Percentiles rank a stretch among this genome's conserved stretches.
phyloP scores from a whole-genome alignment of 2,113 vertebrate species.

The Calyptomena viridis region DNA sequence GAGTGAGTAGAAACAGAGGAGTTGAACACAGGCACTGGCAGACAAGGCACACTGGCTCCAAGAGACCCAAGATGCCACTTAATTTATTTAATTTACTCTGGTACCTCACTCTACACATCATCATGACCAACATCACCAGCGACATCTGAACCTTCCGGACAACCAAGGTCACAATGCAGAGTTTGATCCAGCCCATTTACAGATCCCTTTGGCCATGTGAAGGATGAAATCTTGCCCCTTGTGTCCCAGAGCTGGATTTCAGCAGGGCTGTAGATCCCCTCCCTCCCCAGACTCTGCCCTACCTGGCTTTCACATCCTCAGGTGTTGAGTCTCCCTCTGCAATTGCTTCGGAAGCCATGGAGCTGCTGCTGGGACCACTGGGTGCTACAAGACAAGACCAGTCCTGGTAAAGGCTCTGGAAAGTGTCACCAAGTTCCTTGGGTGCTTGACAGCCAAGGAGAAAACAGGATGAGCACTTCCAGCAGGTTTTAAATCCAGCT shows the following conservation, averaged over 20 bases:
- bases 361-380: constrained; percentile 69
- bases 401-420: background rate
- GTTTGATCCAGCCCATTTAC: background rate
- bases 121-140: background rate
- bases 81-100: background rate
- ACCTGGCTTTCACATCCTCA: constrained; percentile 81
- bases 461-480: background rate
- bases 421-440: background rate
- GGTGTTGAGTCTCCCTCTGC: constrained; percentile 71
- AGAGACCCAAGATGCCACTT: background rate
- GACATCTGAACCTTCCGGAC: background rate
- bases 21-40: background rate
- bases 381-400: constrained; percentile 43
- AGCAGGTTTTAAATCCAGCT: background rate
- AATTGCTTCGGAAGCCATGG: constrained; percentile 68
- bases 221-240: background rate
- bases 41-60: background rate
- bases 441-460: background rate
- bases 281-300: background rate
- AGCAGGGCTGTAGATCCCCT: background rate
- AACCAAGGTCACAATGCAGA: background rate
- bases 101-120: background rate
- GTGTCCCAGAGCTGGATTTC: background rate
- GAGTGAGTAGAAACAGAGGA: background rate
- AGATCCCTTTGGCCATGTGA: background rate